These are phyloP conservation scores for Sphaerophoria rueppellii DNA, from an alignment of 2,888 invertebrate species.

Conservation along the genomic window DNA sequence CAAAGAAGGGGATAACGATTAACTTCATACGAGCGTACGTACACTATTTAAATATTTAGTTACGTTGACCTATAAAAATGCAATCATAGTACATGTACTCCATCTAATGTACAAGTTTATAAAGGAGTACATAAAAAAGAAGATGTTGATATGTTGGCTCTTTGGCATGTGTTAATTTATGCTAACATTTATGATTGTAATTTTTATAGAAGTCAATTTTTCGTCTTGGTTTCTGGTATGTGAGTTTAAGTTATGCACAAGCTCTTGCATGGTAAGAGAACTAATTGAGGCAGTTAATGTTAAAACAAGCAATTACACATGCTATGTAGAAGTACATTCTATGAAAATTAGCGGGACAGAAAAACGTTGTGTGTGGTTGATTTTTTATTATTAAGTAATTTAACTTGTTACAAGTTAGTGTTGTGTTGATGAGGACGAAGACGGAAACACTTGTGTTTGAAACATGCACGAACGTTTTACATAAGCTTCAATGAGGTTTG, in stretches of 20 bases:
- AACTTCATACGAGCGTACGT: not conserved
- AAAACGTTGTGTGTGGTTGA: slow-evolving; percentile 28
- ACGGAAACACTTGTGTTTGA: no score
- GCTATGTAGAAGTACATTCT: slow-evolving; percentile 1
- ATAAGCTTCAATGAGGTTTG: no score
- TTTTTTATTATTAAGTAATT: slow-evolving; percentile 56
- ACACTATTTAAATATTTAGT: slow-evolving; percentile 62
- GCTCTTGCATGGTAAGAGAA: slow-evolving; percentile 21
- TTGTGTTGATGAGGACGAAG: no score
- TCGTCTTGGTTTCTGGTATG: not conserved
- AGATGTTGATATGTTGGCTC: slow-evolving; percentile 8
- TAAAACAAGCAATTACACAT: slow-evolving; percentile 26
- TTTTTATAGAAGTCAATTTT: slow-evolving; percentile 33
- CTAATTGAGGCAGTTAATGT: slow-evolving; percentile 70
- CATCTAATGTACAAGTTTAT: slow-evolving; percentile 29
- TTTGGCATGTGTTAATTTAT: slow-evolving; percentile 57
- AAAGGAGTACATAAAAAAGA: not conserved
- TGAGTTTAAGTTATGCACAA: not conserved
- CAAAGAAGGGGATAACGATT: not conserved
- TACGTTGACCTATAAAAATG: slow-evolving; percentile 70
- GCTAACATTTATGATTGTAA: slow-evolving; percentile 58
- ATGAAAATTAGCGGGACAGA: slow-evolving; percentile 60
- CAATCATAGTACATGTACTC: slow-evolving; percentile 30
- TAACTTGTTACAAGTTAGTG: slow-evolving; percentile 8
- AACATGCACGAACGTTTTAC: no score